phyloP scores from a whole-genome alignment of 2,113 vertebrate genomes.

The Deroptyus accipitrinus region DNA sequence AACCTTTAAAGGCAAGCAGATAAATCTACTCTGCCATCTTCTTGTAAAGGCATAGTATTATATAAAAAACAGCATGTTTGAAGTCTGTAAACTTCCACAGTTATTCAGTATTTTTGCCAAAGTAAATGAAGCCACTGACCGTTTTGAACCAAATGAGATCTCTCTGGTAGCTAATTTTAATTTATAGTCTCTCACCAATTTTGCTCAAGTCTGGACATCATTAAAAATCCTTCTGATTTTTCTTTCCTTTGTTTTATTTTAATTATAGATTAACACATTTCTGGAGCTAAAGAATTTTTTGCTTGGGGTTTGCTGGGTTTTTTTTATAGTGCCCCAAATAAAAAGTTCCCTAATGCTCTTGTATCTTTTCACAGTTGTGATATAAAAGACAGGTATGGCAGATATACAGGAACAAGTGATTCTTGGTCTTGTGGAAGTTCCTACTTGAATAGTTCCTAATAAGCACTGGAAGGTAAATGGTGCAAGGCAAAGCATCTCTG shows the following conservation, averaged over 20 bases:
- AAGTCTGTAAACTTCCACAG: background rate
- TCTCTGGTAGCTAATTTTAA: background rate
- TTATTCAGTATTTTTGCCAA: background rate
- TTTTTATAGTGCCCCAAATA: background rate
- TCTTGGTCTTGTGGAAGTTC: background rate
- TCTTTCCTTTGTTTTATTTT: background rate
- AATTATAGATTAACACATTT: background rate
- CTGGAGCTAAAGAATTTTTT: background rate
- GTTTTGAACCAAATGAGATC: background rate
- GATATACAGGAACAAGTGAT: background rate
- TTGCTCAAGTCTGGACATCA: background rate
- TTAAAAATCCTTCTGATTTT: background rate
- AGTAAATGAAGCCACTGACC: background rate
- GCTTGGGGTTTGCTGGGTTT: background rate
- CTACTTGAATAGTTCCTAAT: background rate
- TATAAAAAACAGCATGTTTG: background rate
- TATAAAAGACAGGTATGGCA: background rate
- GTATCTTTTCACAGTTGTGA: background rate
- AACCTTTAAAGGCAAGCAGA: background rate
- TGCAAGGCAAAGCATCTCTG: background rate
- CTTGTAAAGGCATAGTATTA: background rate
- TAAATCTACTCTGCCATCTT: background rate
- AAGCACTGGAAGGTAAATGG: background rate
- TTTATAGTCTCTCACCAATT: background rate
- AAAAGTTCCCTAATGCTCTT: background rate